Evolutionary conservation across 2,888 invertebrate genomes (phyloP), one percentile per base, ranked within the genome.

Genomic region (Drosophila colorata): DNA sequence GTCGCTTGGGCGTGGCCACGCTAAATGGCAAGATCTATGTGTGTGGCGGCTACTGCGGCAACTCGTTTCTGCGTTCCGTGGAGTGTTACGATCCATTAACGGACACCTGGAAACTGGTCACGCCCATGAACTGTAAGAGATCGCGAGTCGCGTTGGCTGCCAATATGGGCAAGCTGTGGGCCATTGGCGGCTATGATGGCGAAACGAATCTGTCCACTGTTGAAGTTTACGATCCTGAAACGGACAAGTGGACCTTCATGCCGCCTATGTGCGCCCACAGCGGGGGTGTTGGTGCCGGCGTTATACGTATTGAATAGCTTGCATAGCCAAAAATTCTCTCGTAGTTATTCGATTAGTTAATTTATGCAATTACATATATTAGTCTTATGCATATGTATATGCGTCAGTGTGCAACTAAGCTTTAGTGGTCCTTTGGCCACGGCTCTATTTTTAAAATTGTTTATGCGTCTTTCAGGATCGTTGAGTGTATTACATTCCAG

Each of bases 231-330:
- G 95, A 97, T 91, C 96, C 97, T 2, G 93, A 93, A 74, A 93
- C 93, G 5, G 94, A 97, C 90, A 93, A 93, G 23, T 97, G 97
- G 97, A 94, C 93, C 3, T 95, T 95, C 90, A 95, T 95, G 14
- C 94, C 95, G 2, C 93, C 95, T 0, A 97, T 97, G 97, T 95
- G 95, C 78, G 96, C 96, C 2, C 97, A 97, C 90, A 97, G 97
- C 90, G 97, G 97, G 1, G 97, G 97, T 1, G 97, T 97, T 0
- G 97, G 97, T n/a, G 95, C 97, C 23, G 97, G 97, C 0, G 97
- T 97, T 5, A 95, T 97, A 78, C 95, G 95, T 59, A 93, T 93
- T 70, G 88, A 91, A 49, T 70, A 70, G 43, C 70, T 68, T 72
- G 69, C 63, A 70, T 59, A 69, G 61, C 60, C 73, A 74, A 74